phyloP scores from a whole-genome alignment of 2,888 invertebrate species.

The Pemphredon lugubris region DNA sequence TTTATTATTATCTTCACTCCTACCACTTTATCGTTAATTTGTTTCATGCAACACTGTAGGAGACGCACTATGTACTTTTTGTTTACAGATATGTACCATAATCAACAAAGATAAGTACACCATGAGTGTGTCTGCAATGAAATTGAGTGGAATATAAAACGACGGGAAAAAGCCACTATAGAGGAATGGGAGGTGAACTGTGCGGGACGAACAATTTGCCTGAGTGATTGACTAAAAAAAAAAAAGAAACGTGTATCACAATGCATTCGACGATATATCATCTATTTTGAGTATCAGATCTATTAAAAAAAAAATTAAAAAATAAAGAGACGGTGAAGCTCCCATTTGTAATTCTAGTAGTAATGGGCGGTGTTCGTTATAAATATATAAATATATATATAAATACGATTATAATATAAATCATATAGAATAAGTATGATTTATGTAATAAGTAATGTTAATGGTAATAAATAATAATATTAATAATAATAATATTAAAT shows the following conservation, averaged over 20 bases:
- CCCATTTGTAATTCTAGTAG: conserved; percentile 81
- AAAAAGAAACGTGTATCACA: conserved; percentile 71
- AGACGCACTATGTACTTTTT: conserved; percentile 64
- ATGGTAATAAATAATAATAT: conserved; percentile 72
- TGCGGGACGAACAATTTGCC: conserved; percentile 74
- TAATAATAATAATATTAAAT: conserved; percentile 68
- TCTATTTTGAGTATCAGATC: conserved; percentile 76
- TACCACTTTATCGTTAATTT: no score
- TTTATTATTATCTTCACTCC: no score
- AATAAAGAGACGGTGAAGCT: conserved; percentile 62
- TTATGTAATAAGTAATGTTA: conserved; percentile 78
- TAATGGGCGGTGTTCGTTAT: conserved; percentile 81
- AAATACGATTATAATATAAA: conserved; percentile 77
- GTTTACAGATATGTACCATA: conserved; percentile 78
- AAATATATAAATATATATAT: conserved; percentile 79
- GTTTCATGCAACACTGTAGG: conserved; percentile 47
- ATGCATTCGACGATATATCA: conserved; percentile 77
- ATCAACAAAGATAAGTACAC: conserved; percentile 76
- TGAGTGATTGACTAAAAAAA: conserved; percentile 69
- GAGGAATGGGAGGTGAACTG: conserved; percentile 74
- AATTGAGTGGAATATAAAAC: conserved; percentile 72
- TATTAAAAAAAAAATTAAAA: conserved; percentile 63
- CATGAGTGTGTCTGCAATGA: conserved; percentile 75
- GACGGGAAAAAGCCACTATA: conserved; percentile 71
- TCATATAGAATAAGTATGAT: conserved; percentile 78